Evolutionary conservation across 1,140 invertebrate genomes (phyloP).

Genomic region (Drosophila bifasciata): DNA sequence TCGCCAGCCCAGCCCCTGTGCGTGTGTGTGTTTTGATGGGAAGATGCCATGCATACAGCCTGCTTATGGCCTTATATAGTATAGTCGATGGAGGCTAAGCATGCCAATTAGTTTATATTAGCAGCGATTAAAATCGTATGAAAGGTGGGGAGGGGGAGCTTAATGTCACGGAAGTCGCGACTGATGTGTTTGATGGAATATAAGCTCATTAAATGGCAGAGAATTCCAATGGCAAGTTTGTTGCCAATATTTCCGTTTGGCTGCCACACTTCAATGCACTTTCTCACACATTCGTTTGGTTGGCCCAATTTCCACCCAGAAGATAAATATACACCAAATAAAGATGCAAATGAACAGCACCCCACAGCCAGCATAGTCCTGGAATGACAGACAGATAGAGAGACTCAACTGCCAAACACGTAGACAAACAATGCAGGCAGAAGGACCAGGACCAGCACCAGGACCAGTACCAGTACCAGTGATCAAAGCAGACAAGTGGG

Average conservation of each 20-base stretch:
- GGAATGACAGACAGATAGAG: constrained; percentile 12
- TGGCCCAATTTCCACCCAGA: background rate
- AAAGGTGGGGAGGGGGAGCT: no score
- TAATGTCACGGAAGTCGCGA: constrained; percentile 57
- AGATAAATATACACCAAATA: constrained; percentile 53
- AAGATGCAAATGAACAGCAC: constrained; percentile 70
- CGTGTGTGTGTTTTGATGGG: constrained; percentile 33
- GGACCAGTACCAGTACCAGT: constrained; percentile 23
- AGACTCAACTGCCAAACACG: constrained; percentile 56
- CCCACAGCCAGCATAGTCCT: background rate
- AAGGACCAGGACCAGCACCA: background rate
- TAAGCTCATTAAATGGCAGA: constrained; percentile 56
- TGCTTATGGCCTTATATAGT: constrained; percentile 23
- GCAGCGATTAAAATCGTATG: constrained; percentile 42
- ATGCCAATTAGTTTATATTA: constrained; percentile 74
- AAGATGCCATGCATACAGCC: constrained; percentile 67
- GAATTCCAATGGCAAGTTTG: constrained; percentile 19
- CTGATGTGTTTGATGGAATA: constrained; percentile 21
- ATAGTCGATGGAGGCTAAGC: constrained; percentile 40
- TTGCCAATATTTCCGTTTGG: constrained; percentile 44
- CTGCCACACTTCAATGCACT: background rate
- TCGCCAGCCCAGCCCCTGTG: constrained; percentile 4
- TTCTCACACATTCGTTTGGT: no score
- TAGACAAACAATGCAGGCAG: constrained; percentile 47
- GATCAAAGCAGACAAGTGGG: constrained; percentile 78